These are phyloP conservation scores for Nycticryphes semicollaris DNA, from an alignment of 2,113 vertebrate species.

Conservation along the genomic window DNA sequence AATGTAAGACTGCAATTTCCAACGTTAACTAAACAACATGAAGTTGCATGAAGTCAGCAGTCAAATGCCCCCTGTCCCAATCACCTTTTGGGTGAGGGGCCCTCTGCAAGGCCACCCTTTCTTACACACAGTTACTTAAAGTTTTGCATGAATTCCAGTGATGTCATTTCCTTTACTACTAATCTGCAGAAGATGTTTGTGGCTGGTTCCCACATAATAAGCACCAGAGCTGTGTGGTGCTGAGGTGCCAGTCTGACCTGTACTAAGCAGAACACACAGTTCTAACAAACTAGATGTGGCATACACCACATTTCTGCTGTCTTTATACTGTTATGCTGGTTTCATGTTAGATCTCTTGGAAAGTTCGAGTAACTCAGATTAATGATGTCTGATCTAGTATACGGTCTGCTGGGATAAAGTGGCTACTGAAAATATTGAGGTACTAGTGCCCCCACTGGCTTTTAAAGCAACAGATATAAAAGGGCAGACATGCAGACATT, in stretches of 20 bases:
- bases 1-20: background rate
- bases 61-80: rapidly evolving
- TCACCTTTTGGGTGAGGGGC: rapidly evolving
- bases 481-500: background rate
- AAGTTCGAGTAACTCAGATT: background rate
- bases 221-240: background rate
- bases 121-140: background rate
- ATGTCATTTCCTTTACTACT: background rate
- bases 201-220: rapidly evolving
- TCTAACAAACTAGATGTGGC: background rate
- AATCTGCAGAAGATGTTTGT: rapidly evolving
- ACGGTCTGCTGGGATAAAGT: background rate
- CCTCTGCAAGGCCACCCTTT: background rate
- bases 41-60: rapidly evolving
- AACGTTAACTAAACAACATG: background rate
- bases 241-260: background rate
- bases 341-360: background rate
- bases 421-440: background rate
- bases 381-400: background rate
- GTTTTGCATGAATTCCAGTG: background rate
- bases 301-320: background rate
- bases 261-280: background rate
- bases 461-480: background rate
- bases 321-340: background rate
- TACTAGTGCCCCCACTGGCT: background rate